Evolutionary conservation across 2,113 vertebrate genomes (phyloP).

Genomic region (Entelurus aequoreus): DNA sequence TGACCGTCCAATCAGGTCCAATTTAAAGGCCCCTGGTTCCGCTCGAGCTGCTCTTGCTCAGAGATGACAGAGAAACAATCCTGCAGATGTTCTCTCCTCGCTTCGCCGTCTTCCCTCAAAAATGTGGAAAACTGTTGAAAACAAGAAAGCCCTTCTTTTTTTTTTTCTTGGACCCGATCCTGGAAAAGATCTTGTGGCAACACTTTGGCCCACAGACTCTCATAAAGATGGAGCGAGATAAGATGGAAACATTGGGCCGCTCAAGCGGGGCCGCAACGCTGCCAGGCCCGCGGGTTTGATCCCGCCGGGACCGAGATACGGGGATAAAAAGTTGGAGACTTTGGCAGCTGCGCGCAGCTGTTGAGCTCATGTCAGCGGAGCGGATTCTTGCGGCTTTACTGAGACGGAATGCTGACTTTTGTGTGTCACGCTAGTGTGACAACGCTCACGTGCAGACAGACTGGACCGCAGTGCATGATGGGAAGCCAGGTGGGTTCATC

Average conservation of each 20-base stretch:
- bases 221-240: neutral
- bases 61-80: neutral
- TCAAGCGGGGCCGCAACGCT: neutral
- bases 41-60: neutral
- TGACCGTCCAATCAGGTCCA: neutral
- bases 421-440: constrained; percentile 6
- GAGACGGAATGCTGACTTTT: constrained; percentile 8
- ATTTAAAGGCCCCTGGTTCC: neutral
- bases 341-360: constrained; percentile 36
- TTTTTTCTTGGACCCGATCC: neutral
- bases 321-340: neutral
- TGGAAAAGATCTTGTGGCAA: constrained; percentile 18
- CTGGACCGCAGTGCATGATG: constrained; percentile 1
- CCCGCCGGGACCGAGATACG: neutral
- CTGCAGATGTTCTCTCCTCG: neutral
- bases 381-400: constrained; percentile 17
- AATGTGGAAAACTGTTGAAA: constrained; percentile 1
- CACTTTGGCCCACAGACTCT: neutral
- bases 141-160: neutral
- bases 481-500: too few species aligned
- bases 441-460: neutral
- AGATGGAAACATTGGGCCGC: constrained; percentile 9
- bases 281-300: constrained; percentile 15
- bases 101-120: neutral
- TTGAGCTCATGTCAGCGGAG: constrained; percentile 6